Evolutionary conservation across 1,140 invertebrate species (phyloP).

Genomic region (Drosophila bocqueti): DNA sequence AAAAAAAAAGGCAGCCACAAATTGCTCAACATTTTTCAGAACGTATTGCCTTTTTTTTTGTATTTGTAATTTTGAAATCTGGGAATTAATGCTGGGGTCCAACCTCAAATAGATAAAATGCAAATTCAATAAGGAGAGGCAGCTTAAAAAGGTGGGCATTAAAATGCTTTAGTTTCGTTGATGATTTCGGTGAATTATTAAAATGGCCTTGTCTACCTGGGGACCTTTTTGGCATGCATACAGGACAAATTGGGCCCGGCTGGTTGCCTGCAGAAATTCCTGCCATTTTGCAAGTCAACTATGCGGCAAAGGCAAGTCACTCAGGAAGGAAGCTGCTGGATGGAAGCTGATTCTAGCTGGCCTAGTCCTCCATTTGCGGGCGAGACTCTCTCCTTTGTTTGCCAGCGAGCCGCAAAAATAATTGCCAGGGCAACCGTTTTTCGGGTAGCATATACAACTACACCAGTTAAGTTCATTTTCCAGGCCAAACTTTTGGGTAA

Average conservation of each 20-base stretch:
- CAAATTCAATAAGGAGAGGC: constrained; percentile 66
- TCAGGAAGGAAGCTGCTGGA: constrained; percentile 37
- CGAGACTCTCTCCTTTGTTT: constrained; percentile 42
- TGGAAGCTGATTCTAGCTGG: constrained; percentile 42
- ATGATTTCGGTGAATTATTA: constrained; percentile 61
- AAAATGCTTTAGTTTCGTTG: constrained; percentile 39
- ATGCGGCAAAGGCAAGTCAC: constrained; percentile 37
- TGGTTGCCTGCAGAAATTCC: constrained; percentile 55
- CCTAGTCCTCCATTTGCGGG: constrained; percentile 5
- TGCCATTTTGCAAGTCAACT: constrained; percentile 78
- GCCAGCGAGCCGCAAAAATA: constrained; percentile 57
- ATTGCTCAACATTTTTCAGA: constrained; percentile 53
- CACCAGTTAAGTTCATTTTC: constrained; percentile 36
- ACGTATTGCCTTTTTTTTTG: constrained; percentile 6
- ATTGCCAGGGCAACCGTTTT: constrained; percentile 55
- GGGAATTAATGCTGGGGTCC: constrained; percentile 44
- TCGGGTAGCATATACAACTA: background rate
- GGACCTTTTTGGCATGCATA: constrained; percentile 54
- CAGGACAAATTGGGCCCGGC: constrained; percentile 70
- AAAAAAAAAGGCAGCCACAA: constrained; percentile 22
- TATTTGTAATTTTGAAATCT: constrained; percentile 48
- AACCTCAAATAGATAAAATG: constrained; percentile 47
- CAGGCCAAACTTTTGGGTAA: constrained; percentile 10
- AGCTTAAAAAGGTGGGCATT: constrained; percentile 11
- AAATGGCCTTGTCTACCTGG: constrained; percentile 43